These are phyloP conservation scores for Ormyrus thymus DNA, from an alignment of 2,888 invertebrate species.

Conservation along the genomic window DNA sequence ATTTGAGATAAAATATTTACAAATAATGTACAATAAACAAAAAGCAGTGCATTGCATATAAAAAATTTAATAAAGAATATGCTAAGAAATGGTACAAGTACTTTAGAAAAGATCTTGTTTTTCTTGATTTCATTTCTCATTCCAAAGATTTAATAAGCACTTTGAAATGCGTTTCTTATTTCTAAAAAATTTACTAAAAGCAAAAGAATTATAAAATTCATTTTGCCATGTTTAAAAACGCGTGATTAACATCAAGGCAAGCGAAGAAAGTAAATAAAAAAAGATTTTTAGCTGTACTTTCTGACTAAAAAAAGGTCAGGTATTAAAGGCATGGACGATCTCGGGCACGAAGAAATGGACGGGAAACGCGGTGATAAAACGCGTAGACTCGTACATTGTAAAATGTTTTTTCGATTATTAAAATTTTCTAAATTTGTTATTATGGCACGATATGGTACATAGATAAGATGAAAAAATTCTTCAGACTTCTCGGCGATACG, in stretches of 20 bases:
- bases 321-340: conserved; percentile 45
- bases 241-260: conserved; percentile 24
- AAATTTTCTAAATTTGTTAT: conserved; percentile 55
- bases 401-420: conserved; percentile 49
- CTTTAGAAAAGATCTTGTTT: conserved; percentile 41
- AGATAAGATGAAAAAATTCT: conserved; percentile 48
- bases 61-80: conserved; percentile 54
- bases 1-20: conserved; percentile 57
- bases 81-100: conserved; percentile 52
- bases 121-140: conserved; percentile 27
- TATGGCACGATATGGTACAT: conserved; percentile 59
- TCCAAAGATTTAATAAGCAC: conserved; percentile 39
- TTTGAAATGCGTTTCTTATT: conserved; percentile 33
- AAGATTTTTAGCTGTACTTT: conserved; percentile 2
- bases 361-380: conserved; percentile 52
- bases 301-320: conserved; percentile 29
- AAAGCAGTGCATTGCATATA: conserved; percentile 52
- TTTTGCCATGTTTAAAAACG: conserved; percentile 21
- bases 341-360: conserved; percentile 53
- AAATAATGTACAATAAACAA: conserved; percentile 56
- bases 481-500: conserved; percentile 47
- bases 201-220: conserved; percentile 24
- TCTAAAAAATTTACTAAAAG: conserved; percentile 39
- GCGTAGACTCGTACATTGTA: conserved; percentile 50
- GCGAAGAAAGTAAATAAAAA: conserved; percentile 29